Base-by-base conservation (phyloP, 2,888 invertebrate genomes). In the Cheiracanthium punctorium region DNA sequence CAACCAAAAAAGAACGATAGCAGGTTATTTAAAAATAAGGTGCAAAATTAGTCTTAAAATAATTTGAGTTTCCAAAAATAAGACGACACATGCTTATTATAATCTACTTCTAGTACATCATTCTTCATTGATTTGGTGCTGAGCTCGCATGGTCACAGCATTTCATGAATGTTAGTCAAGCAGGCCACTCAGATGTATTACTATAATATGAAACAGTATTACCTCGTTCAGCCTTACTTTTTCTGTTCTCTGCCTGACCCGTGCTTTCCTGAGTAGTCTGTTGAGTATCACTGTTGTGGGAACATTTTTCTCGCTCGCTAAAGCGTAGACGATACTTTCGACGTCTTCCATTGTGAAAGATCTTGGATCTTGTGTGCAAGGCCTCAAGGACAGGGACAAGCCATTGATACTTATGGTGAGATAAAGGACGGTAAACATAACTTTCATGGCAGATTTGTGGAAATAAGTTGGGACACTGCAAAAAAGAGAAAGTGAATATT, bases 401-500 rank as follows among this genome's bases (percentile, higher is more conserved):
- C 84, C 32, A 32, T 84, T 65, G 20, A 84, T 37, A 1, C 84
- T 72, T 7, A 84, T 17, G 33, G 84, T 73, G 58, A 84, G 77
- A 48, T 79, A 84, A n/a, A 84, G 67, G 72, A 84, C 73, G 77
- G 77, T 79, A 37, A 84, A 69, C 73, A 84, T 73, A 30, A 84
- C 77, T 79, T 73, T 77, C 84, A 84, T 84, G 84, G 77, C 77
- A 84, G 58, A 58, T 8, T 2, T 67, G 17, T 1, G 14, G 32
- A 24, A 5, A 58, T 58, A 24, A 58, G 4, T 5, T 58, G 48
- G 58, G 17, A 58, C 58, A 58, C 58, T 58, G 58, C 8, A 58
- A 58, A 58, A 58, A 7, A 37, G 37, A 37, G 10, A 37, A 37
- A 37, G 10, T 37, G 37, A n/a, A n/a, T 37, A 37, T 37, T 37